Conservation (phyloP, 2,888 invertebrate genomes). For the Therioaphis trifolii region DNA sequence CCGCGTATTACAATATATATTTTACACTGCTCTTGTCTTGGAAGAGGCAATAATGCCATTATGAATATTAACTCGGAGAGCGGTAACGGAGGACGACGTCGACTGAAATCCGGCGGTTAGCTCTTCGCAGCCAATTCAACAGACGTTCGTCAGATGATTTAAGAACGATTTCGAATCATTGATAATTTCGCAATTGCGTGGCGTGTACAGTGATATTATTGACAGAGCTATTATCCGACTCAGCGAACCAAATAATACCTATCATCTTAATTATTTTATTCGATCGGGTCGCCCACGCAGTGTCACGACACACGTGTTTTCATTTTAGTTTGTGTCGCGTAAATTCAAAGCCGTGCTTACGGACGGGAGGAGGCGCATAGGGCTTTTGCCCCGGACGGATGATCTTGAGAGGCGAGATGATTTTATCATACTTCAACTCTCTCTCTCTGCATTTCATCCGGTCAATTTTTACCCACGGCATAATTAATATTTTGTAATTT, state of each 20-base stretch:
- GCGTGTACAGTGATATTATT: not conserved
- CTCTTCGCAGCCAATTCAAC: not conserved
- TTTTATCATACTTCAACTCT: no score
- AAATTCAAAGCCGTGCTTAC: no score
- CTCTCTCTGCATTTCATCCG: no score
- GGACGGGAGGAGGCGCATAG: no score
- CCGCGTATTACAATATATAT: not conserved
- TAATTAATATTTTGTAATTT: no score
- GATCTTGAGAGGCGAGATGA: no score
- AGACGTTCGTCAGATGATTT: not conserved
- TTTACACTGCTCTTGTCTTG: not conserved
- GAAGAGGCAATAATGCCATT: not conserved
- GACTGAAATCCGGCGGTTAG: not conserved
- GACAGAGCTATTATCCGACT: not conserved
- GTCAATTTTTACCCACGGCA: no score
- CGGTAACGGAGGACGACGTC: not conserved
- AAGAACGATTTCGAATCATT: not conserved
- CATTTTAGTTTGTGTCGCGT: no score
- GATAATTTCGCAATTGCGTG: not conserved
- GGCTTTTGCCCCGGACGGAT: no score
- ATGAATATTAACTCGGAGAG: not conserved
- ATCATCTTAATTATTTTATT: conserved; percentile 11
- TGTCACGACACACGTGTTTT: not conserved
- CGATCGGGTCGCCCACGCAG: not conserved
- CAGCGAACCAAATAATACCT: not conserved